Evolutionary conservation across 2,113 vertebrate species (phyloP).

Genomic region (Rhea pennata): DNA sequence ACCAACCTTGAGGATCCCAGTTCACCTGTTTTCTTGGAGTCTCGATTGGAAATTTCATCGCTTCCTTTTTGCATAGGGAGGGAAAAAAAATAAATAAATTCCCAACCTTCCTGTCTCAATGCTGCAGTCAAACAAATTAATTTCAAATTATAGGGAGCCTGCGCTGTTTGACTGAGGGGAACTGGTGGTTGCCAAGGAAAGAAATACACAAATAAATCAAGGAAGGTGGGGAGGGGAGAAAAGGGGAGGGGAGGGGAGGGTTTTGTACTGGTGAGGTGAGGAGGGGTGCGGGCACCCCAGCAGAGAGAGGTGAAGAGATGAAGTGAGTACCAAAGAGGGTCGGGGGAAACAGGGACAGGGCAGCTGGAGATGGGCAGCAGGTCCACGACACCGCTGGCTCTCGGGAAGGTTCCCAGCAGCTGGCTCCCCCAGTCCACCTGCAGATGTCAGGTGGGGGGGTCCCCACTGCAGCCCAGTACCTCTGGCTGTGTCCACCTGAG

Average conservation of each 20-base stretch:
- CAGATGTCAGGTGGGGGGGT: conserved; percentile 42
- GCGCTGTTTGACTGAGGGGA: conserved; percentile 55
- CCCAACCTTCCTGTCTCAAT: conserved; percentile 68
- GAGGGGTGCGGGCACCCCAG: neutral
- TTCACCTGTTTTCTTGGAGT: conserved; percentile 96
- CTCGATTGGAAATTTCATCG: conserved; percentile 99
- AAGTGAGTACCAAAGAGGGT: neutral
- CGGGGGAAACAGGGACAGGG: neutral
- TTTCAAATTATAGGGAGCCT: conserved; percentile 64
- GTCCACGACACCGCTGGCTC: neutral
- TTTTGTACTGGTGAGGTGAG: neutral
- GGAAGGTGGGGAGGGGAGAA: conserved; percentile 42
- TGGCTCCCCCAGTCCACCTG: conserved; percentile 10
- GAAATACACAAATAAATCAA: conserved; percentile 60
- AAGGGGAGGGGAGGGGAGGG: neutral
- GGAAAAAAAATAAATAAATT: conserved; percentile 72
- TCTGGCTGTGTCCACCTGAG: conserved; percentile 36
- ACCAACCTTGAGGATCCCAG: conserved; percentile 98
- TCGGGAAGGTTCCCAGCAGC: neutral
- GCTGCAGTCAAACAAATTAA: conserved; percentile 72
- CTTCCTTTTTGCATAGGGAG: conserved; percentile 79
- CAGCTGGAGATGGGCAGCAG: neutral
- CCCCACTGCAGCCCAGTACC: conserved; percentile 69
- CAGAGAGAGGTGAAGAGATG: neutral
- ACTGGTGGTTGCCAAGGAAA: conserved; percentile 72